phyloP scores from a whole-genome alignment of 2,888 invertebrate species.

The Poecilobothrus nobilitatus region DNA sequence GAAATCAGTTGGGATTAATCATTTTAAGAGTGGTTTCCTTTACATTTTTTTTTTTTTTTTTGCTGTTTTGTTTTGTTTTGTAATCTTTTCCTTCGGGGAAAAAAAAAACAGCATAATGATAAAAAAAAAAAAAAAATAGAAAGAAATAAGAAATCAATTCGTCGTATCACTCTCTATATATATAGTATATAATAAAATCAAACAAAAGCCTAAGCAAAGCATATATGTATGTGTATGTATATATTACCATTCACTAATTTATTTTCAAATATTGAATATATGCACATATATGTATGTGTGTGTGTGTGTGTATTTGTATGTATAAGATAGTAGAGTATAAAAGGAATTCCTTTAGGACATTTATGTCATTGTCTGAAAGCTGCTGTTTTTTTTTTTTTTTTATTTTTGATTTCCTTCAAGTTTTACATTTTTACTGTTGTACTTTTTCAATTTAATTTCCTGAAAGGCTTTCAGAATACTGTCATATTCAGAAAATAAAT shows the following conservation, averaged over 20 bases:
- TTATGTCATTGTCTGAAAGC: slow-evolving; percentile 1
- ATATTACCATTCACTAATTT: background rate
- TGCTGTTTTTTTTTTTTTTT: background rate
- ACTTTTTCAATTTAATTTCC: background rate
- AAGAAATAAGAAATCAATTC: background rate
- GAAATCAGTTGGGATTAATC: background rate
- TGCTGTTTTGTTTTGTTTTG: too few species aligned
- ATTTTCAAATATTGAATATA: too few species aligned
- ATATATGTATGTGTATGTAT: background rate
- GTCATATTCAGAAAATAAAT: background rate
- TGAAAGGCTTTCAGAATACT: background rate
- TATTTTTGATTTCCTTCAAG: too few species aligned
- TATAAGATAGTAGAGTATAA: background rate
- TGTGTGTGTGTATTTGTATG: background rate
- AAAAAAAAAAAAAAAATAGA: background rate
- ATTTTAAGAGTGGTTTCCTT: background rate
- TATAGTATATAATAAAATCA: background rate
- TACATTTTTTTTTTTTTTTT: background rate
- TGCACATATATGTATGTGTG: background rate
- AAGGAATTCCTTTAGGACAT: background rate
- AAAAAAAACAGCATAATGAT: background rate
- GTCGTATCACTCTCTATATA: background rate
- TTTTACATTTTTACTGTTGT: too few species aligned
- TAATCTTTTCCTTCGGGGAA: background rate
- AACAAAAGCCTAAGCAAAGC: background rate